Percentiles rank a stretch among this genome's conserved stretches.
phyloP scores from a whole-genome alignment of 2,888 invertebrate genomes.

The Catocala sponsa region DNA sequence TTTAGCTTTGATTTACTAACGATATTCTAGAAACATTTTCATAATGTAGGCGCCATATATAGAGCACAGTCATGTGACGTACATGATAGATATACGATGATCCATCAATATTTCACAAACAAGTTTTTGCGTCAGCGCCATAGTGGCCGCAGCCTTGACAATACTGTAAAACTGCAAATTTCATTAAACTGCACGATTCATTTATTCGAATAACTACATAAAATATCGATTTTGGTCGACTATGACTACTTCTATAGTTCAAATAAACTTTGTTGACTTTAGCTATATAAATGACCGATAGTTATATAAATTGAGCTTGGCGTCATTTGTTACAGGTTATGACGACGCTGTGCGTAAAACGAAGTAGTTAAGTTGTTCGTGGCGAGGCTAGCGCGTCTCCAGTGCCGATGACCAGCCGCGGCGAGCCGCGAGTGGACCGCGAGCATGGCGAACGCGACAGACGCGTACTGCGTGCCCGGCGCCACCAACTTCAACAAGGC shows the following conservation, averaged over 20 bases:
- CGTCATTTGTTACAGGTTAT: constrained; percentile 64
- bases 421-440: constrained; percentile 50
- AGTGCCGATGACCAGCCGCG: constrained; percentile 62
- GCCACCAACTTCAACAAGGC: constrained; percentile 89
- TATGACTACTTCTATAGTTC: background rate
- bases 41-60: background rate
- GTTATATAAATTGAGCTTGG: background rate
- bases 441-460: constrained; percentile 78
- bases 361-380: constrained; percentile 36
- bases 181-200: background rate
- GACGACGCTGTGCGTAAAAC: constrained; percentile 40
- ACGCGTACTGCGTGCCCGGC: constrained; percentile 87
- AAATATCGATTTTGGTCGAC: background rate
- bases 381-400: constrained; percentile 28
- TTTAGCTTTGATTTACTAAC: background rate
- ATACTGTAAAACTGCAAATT: background rate
- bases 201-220: background rate
- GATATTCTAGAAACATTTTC: constrained; percentile 21
- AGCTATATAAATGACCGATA: background rate
- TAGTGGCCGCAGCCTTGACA: background rate
- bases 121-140: background rate
- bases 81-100: constrained; percentile 1
- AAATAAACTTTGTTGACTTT: background rate
- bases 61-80: background rate
- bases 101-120: constrained; percentile 2